phyloP scores from a whole-genome alignment of 1,140 invertebrate genomes.

The Diuraphis noxia region DNA sequence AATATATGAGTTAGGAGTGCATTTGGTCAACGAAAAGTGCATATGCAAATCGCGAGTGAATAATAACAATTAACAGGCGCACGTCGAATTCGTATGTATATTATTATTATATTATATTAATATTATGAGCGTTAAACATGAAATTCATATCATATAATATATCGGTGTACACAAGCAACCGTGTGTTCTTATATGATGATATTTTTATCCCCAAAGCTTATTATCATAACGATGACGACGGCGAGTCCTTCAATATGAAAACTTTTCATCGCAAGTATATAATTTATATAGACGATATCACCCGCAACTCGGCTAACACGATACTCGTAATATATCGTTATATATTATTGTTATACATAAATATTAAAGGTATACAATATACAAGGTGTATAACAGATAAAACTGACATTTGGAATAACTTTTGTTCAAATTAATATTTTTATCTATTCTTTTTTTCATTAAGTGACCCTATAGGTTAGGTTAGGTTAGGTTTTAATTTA shows the following conservation, averaged over 20 bases:
- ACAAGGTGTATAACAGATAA: too few relatives aligned
- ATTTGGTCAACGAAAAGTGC: neutral
- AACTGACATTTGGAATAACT: too few relatives aligned
- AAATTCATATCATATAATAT: neutral
- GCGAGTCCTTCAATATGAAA: constrained; percentile 8
- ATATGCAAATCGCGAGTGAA: neutral
- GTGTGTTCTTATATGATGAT: neutral
- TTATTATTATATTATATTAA: neutral
- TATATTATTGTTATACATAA: too few relatives aligned
- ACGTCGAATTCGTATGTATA: neutral
- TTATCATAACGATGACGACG: neutral
- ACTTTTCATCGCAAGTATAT: neutral
- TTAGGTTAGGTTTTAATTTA: too few relatives aligned
- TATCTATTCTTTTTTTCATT: too few relatives aligned
- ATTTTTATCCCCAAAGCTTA: neutral
- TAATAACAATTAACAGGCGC: neutral
- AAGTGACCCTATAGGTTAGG: too few relatives aligned
- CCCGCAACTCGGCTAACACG: neutral
- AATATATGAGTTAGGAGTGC: neutral
- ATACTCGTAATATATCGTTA: neutral
- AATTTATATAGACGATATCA: neutral
- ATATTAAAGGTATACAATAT: too few relatives aligned
- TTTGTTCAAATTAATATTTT: too few relatives aligned
- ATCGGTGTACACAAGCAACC: neutral
- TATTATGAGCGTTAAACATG: neutral